Base-by-base conservation (phyloP, 2,113 vertebrate species). In the Xyliphius kryptos region DNA sequence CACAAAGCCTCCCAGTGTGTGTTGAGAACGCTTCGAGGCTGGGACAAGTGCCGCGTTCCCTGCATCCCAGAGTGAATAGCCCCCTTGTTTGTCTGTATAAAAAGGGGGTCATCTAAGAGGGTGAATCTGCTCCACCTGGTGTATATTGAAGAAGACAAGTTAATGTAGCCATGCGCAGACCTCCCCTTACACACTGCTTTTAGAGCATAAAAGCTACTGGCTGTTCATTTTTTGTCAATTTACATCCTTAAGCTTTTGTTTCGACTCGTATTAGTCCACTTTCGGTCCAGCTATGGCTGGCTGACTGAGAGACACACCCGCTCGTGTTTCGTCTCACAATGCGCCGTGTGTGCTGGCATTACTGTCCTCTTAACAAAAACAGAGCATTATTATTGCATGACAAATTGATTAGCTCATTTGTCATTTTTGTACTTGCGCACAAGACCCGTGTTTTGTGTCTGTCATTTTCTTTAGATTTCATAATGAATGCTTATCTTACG, bases 1-100 rank as follows among this genome's bases (percentile, higher is more conserved):
- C 36, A 86, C 81, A 85, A 85, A 83, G 83, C 80, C 72, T 80
- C 79, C 73, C 77, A 83, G 77, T 86, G 67, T 79, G 72, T 67
- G 74, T 46, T 52, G 73, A 76, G 74, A 82, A 77, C 77, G 75
- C 74, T 76, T 73, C 74, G 72, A 74, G 77, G 78, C 75, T 74
- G 76, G 74, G 74, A 82, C 76, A 77, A 79, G 75, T 71, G 79
- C 77, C 60, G 65, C 41, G 47, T 69, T 63, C 53, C 36, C 49
- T 68, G 67, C 68, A 56, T 49, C 71, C 55, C 36, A 53, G 44
- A 59, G 60, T 88, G 81, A 86, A 86, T 84, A 65, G 79, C 53
- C 61, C 66, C 71, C 75, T 86, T 87, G 82, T 87, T 81, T 78
- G 44, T 54, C 40, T 58, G 71, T 67, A 79, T 71, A 65, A 74